Base-by-base conservation (phyloP, 2,888 invertebrate genomes). In the Lymantria monacha region DNA sequence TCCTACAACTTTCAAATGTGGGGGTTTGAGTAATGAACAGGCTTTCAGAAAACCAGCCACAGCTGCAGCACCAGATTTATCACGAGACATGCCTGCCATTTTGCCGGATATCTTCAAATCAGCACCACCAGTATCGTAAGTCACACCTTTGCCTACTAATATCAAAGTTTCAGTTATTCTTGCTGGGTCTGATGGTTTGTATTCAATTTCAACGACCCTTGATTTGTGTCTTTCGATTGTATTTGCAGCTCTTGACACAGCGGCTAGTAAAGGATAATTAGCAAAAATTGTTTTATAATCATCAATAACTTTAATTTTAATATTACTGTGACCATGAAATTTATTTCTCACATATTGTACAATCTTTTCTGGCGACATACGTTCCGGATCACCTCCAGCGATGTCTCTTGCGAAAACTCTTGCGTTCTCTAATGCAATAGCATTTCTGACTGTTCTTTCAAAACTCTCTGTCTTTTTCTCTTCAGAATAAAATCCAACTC, bases 41-140 rank as follows among this genome's bases (percentile, higher is more conserved):
- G 94, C 93, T 92, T 97, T 95, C 81, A 98, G 93, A 74, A 98
- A 97, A 10, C 98, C 98, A 30, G 96, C 96, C 0, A 97, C 96
- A 0, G 96, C 96, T 0, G 97, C 97, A 7, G 97, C 96, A 0
- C 98, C 98, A 74, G 97, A 96, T 83, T 98, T 98, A 78, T 98
- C 97, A 11, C 97, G 85, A 0, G 95, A 95, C 96, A 97, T 97
- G n/a, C 96, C 96, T 8, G 93, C 92, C 96, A 96, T 96, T 57
- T 93, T 94, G 47, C 94, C 94, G 0, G 81, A 72, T 0, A 85
- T 87, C 85, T 97, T 97, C 59, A 95, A 91, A 77, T 95, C 95
- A 57, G 93, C 94, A 47, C 96, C 97, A 43, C 97, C 97, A 12
- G 96, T 95, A 66, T 95, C 95, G 60, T 95, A 95, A 1, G 95